A percentile compares a stretch with the other conserved stretches of the same genome.
Conservation (phyloP, 1,140 invertebrate genomes). For the Camponotus vicinus region DNA sequence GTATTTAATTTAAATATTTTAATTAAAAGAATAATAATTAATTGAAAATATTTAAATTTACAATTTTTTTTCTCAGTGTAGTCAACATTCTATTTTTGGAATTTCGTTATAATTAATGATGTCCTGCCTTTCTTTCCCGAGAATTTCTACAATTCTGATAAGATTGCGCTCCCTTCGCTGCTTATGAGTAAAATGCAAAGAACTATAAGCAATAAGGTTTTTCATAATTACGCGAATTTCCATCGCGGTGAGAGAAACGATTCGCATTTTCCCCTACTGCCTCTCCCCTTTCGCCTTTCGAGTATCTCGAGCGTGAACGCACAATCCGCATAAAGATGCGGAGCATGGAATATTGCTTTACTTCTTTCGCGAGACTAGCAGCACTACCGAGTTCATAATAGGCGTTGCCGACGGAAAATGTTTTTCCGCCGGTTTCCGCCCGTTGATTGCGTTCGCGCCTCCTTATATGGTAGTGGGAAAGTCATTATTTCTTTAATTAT, state of each 20-base stretch:
- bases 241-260: constrained; percentile 25
- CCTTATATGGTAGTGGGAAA: constrained; percentile 20
- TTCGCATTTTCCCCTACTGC: constrained; percentile 5
- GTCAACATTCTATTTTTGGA: too few relatives aligned
- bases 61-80: background rate
- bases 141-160: too few relatives aligned
- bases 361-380: constrained; percentile 50
- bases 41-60: too few relatives aligned
- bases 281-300: too few relatives aligned
- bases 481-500: constrained; percentile 63
- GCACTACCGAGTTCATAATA: constrained; percentile 40
- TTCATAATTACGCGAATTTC: constrained; percentile 58
- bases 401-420: constrained; percentile 56
- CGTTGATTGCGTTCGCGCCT: constrained; percentile 53
- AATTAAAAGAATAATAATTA: too few relatives aligned
- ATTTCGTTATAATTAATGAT: too few relatives aligned
- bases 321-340: constrained; percentile 57
- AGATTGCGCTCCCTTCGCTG: too few relatives aligned
- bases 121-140: background rate
- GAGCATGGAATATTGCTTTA: constrained; percentile 65
- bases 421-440: constrained; percentile 67
- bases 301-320: constrained; percentile 65
- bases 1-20: too few relatives aligned
- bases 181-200: background rate
- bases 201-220: background rate